Base-by-base conservation (phyloP, 2,797 vertebrate genomes). In the Carapus acus region DNA sequence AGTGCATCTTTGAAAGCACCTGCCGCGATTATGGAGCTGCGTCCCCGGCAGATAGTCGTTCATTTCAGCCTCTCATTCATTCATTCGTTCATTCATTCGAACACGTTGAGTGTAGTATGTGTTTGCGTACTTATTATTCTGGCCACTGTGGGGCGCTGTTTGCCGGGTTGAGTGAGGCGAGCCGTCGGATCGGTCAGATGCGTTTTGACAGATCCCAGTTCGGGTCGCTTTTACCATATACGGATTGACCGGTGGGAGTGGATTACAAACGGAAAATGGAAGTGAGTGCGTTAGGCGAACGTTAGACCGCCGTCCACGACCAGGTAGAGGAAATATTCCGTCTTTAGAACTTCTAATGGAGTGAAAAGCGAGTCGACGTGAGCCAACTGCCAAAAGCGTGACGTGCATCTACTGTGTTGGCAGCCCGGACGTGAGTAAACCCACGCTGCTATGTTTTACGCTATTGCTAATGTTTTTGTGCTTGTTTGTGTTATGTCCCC, bases 221-320 rank as follows among this genome's bases (percentile, higher is more conserved):
- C 38, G 70, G 79, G 84, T 43, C 53, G 57, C 58, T 62, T 65
- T 64, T 1, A 69, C 77, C 59, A 65, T 49, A 76, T 70, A 43
- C 43, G 73, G 69, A 43, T 0, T 11, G 33, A 39, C 14, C 4
- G 37, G 6, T 19, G 70, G 79, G 79, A 82, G 73, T 1, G 3
- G 1, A 46, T 54, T n/a, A 7, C 34, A 73, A n/a, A 74, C 73
- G 81, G 83, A 83, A 84, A 80, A 44, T 58, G 21, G 82, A 71
- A 80, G 22, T 4, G 77, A 60, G 75, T 84, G 79, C 76, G 79
- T 76, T 79, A 77, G 62, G 57, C 76, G 65, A 79, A 74, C 73
- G 69, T 71, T 78, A 44, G 62, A 68, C 2, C 24, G 24, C 55
- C 12, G 40, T 73, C 61, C 51, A 23, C 15, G 41, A 54, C 51